phyloP scores from a whole-genome alignment of 1,140 invertebrate species.

The Drosophila melanica region DNA sequence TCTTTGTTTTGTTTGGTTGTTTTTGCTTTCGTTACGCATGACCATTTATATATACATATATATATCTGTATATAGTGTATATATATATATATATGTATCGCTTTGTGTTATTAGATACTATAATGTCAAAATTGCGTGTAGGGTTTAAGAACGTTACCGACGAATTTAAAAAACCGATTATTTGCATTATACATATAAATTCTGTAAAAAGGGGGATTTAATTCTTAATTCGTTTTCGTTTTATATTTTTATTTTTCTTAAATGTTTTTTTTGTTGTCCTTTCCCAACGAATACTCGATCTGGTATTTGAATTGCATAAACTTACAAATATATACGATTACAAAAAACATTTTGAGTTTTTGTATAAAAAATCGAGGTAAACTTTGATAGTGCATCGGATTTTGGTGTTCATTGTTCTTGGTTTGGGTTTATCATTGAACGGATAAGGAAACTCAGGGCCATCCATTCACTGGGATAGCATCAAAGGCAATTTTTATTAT shows the following conservation, averaged over 20 bases:
- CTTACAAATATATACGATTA: conserved; percentile 72
- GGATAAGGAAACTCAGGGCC: conserved; percentile 30
- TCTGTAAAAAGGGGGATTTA: conserved; percentile 64
- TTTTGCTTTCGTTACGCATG: conserved; percentile 54
- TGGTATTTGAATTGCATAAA: conserved; percentile 41
- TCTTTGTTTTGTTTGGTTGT: conserved; percentile 30
- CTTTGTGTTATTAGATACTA: conserved; percentile 54
- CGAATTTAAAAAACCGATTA: conserved; percentile 73
- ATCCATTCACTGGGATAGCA: conserved; percentile 3
- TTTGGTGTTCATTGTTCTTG: conserved; percentile 28
- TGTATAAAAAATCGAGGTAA: conserved; percentile 79
- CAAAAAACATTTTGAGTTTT: conserved; percentile 67
- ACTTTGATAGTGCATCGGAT: conserved; percentile 75
- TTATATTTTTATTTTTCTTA: conserved; percentile 8
- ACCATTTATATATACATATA: too few species aligned
- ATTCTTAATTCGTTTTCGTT: conserved; percentile 28
- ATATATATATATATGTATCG: conserved; percentile 8
- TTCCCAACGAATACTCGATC: conserved; percentile 23
- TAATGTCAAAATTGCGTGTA: conserved; percentile 57
- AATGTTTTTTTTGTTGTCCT: conserved; percentile 8
- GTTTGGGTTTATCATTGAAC: conserved; percentile 15
- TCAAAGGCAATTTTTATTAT: conserved; percentile 38
- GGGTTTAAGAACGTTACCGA: conserved; percentile 55
- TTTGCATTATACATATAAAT: conserved; percentile 60
- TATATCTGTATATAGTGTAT: conserved; percentile 45